These are phyloP conservation scores for Capromys pilorides DNA, from an alignment of 2,797 vertebrate species.

Conservation along the genomic window DNA sequence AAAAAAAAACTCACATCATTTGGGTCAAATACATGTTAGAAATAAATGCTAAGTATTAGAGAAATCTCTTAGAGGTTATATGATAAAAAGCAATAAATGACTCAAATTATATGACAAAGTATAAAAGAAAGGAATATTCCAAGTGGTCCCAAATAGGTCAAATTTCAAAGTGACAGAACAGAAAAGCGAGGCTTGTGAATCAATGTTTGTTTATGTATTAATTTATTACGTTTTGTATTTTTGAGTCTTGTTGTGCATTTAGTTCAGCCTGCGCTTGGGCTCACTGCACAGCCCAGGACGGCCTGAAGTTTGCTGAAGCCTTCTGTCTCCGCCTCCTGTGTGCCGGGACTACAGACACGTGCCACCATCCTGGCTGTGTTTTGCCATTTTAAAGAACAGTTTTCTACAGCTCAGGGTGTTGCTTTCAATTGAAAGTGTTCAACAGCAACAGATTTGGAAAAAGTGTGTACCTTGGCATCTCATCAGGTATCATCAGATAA, in stretches of 20 bases:
- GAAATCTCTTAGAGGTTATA: neutral
- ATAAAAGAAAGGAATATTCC: neutral
- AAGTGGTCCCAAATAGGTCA: slow-evolving; percentile 31
- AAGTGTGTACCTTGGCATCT: neutral
- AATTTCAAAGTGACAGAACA: slow-evolving; percentile 15
- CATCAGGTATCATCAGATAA: neutral
- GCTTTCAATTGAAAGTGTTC: neutral
- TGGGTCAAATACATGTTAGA: neutral
- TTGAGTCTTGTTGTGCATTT: neutral
- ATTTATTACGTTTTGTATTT: neutral
- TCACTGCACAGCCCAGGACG: neutral
- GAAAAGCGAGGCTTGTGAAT: neutral
- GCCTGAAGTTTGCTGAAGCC: neutral
- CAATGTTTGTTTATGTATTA: neutral
- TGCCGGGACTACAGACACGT: neutral
- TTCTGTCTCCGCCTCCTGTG: neutral
- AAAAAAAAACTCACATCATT: neutral
- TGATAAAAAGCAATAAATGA: neutral
- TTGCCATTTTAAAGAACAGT: neutral
- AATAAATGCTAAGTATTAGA: neutral
- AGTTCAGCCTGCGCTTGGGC: neutral
- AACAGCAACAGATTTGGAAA: neutral
- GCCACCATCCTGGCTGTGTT: neutral
- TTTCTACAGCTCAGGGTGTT: neutral
- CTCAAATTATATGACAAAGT: neutral